phyloP scores from a whole-genome alignment of 2,797 vertebrate species.

The Clarias laeviceps region DNA sequence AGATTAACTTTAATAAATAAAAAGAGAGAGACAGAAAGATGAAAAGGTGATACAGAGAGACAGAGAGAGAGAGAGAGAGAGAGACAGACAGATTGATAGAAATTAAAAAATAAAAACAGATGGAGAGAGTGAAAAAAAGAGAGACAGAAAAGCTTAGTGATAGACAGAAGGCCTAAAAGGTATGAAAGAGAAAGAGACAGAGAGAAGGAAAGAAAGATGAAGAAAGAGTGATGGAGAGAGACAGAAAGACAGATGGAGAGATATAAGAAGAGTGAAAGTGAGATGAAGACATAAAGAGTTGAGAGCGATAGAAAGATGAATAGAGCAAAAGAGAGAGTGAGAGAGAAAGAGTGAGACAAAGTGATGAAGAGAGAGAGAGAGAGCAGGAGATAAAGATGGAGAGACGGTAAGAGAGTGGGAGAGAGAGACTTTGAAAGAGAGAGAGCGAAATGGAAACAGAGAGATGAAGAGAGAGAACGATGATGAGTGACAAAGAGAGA shows the following conservation, averaged over 20 bases:
- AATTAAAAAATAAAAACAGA: not conserved
- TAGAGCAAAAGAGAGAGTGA: not conserved
- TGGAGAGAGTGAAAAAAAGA: conserved; percentile 39
- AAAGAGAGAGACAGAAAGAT: too few species aligned
- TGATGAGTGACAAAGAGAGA: not conserved
- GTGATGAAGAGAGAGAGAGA: not conserved
- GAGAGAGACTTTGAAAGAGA: not conserved
- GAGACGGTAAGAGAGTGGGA: not conserved
- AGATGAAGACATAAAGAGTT: not conserved
- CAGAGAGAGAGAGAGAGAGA: too few species aligned
- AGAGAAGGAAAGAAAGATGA: not conserved
- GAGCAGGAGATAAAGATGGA: not conserved
- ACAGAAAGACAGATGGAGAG: not conserved
- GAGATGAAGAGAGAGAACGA: not conserved
- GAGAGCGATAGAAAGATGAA: not conserved
- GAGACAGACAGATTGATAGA: not conserved
- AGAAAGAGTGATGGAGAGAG: not conserved
- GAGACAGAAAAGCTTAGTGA: too few species aligned
- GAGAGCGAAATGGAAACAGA: too few species aligned
- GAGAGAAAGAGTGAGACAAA: not conserved
- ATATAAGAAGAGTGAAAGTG: not conserved
- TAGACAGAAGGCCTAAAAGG: too few species aligned
- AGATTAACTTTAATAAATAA: too few species aligned
- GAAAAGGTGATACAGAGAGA: too few species aligned
- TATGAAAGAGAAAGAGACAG: too few species aligned